Evolutionary conservation across 2,888 invertebrate species (phyloP).

Genomic region (Himalopsyche anomala): DNA sequence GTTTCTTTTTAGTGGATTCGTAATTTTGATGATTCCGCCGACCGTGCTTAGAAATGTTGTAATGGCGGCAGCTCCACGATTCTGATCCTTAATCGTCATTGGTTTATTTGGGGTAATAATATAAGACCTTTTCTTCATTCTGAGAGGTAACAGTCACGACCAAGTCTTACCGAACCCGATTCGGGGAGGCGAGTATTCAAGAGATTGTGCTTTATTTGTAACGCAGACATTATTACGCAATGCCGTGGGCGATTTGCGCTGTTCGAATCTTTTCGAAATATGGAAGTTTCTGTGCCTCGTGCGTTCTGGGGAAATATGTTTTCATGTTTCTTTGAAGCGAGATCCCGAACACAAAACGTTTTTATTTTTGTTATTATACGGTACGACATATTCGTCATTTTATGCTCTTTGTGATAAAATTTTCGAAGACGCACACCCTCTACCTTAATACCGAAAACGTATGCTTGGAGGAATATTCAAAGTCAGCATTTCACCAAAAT

Average conservation of each 20-base stretch:
- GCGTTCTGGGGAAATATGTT: not conserved
- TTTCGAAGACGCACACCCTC: too few species aligned
- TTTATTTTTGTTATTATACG: not conserved
- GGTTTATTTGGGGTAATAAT: not conserved
- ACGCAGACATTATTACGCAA: constrained; percentile 18
- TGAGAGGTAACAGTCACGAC: constrained; percentile 8
- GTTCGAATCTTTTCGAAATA: constrained; percentile 5
- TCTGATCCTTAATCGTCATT: not conserved
- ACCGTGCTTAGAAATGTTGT: too few species aligned
- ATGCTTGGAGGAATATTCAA: not conserved
- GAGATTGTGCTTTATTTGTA: not conserved
- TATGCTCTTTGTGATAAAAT: too few species aligned
- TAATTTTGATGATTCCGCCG: too few species aligned
- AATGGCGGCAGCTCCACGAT: too few species aligned
- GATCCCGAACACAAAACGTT: not conserved
- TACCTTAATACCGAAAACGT: too few species aligned
- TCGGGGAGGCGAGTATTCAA: not conserved
- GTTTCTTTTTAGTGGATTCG: too few species aligned
- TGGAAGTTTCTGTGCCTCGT: not conserved
- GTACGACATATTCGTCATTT: too few species aligned
- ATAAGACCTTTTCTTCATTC: not conserved
- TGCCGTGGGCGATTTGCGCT: not conserved
- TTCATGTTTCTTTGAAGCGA: constrained; percentile 19
- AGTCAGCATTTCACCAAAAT: too few species aligned
- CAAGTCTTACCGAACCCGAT: too few species aligned